A percentile compares a stretch with the other conserved stretches of the same genome.
phyloP scores from a whole-genome alignment of 1,140 invertebrate species.

The Leucophenga varia region DNA sequence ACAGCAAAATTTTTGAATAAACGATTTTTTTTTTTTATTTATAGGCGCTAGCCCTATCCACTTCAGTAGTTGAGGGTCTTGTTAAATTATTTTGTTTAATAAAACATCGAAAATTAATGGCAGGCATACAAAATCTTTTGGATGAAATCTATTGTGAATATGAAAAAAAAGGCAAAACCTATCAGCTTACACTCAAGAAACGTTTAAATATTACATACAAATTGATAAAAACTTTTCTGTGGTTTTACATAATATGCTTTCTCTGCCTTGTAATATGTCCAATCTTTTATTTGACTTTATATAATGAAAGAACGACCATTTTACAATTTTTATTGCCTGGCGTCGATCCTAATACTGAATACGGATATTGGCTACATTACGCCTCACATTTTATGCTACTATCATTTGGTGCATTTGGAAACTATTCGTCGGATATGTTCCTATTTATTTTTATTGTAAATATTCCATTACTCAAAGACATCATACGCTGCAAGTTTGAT shows the following conservation, averaged over 20 bases:
- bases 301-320: conserved; percentile 18
- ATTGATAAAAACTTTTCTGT: conserved; percentile 1
- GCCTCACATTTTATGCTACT: conserved; percentile 15
- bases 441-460: conserved; percentile 31
- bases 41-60: conserved; percentile 21
- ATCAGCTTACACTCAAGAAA: not conserved
- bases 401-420: conserved; percentile 27
- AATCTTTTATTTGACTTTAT: conserved; percentile 16
- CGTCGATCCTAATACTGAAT: conserved; percentile 19
- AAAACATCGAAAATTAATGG: not conserved
- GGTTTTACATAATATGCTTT: not conserved
- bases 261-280: conserved; percentile 11
- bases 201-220: not conserved
- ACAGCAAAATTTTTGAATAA: too few species aligned
- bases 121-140: not conserved
- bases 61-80: conserved; percentile 23
- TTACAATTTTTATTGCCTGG: conserved; percentile 36
- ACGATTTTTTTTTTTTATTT: too few species aligned
- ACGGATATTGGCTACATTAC: conserved; percentile 21
- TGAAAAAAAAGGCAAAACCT: not conserved
- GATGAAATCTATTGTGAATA: conserved; percentile 9
- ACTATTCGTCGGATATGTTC: conserved; percentile 40
- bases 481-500: conserved; percentile 22
- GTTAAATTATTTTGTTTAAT: conserved; percentile 17
- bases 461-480: conserved; percentile 31